Conservation (phyloP, 2,888 invertebrate genomes). For the Agriopis marginaria region DNA sequence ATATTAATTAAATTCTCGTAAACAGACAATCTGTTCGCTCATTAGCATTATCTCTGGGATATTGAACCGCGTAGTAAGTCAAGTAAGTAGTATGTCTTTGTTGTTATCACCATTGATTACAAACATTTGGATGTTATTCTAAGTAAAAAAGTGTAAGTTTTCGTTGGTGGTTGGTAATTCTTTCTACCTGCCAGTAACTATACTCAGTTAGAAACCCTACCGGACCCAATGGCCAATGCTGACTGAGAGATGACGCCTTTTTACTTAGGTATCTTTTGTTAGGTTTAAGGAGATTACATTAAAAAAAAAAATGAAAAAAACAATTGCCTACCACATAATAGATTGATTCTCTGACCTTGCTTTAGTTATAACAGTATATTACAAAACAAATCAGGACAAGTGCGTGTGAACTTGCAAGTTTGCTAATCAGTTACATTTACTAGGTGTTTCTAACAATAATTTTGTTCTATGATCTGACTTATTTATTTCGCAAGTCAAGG, state of each 20-base stretch:
- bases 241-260: too few relatives aligned
- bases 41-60: conserved; percentile 41
- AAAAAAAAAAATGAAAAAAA: too few relatives aligned
- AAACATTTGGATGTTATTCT: too few relatives aligned
- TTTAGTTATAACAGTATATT: neutral
- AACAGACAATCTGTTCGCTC: conserved; percentile 28
- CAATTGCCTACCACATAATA: neutral
- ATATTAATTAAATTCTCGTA: conserved; percentile 31
- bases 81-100: neutral
- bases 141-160: too few relatives aligned
- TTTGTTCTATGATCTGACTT: neutral
- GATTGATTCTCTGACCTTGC: conserved; percentile 7
- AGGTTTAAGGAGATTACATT: too few relatives aligned
- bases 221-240: too few relatives aligned
- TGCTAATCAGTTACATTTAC: conserved; percentile 20
- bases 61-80: conserved; percentile 34
- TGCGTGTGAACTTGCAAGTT: conserved; percentile 20
- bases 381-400: conserved; percentile 17
- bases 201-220: too few relatives aligned
- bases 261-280: too few relatives aligned
- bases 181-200: too few relatives aligned
- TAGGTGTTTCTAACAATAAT: neutral
- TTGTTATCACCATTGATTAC: neutral
- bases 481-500: neutral
- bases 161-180: too few relatives aligned